Evolutionary conservation across 2,113 vertebrate species (phyloP), one percentile per base, ranked within the genome.

Genomic region (Diglossa brunneiventris): DNA sequence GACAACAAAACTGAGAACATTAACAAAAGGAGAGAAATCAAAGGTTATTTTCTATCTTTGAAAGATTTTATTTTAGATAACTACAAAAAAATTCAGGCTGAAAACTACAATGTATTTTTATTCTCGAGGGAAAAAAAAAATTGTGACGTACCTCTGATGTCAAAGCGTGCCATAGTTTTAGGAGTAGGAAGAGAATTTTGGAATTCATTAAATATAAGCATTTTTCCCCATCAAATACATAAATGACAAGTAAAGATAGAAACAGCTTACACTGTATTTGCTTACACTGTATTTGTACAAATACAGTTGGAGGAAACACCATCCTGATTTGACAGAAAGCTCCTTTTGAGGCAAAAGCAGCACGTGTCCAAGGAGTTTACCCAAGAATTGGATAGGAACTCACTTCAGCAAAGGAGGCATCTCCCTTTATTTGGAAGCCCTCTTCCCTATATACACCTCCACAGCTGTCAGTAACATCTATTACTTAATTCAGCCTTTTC

Each of bases 21-120:
- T 89, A 95, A 55, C 87, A 77, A 78, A 33, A 49, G 44, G 46
- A 97, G 75, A 90, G 35, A 77, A 83, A 93, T 67, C 50, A 82
- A 92, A 87, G 80, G 50, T 86, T 8, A 80, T 90, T 75, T 79
- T 47, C 44, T 80, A 35, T 11, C 22, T 83, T 70, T 63, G 39
- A 73, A 83, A 85, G 18, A 72, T 67, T 74, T 83, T 88, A 47
- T 77, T 89, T 94, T 47, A 73, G 52, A 74, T 74, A 88, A 93
- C 30, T 49, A 49, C 1, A 72, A 53, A 89, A 90, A 66, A 82
- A 27, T 4, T 27, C 37, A 58, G 16, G 42, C 12, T 50, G 41
- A 76, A 13, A 78, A 21, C 7, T 87, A 31, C 15, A 59, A 19
- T 30, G 35, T 61, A 19, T n/a, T 69, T 31, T 50, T 44, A 66